Conservation (phyloP, 2,888 invertebrate genomes). For the Synanthedon andrenaeformis region DNA sequence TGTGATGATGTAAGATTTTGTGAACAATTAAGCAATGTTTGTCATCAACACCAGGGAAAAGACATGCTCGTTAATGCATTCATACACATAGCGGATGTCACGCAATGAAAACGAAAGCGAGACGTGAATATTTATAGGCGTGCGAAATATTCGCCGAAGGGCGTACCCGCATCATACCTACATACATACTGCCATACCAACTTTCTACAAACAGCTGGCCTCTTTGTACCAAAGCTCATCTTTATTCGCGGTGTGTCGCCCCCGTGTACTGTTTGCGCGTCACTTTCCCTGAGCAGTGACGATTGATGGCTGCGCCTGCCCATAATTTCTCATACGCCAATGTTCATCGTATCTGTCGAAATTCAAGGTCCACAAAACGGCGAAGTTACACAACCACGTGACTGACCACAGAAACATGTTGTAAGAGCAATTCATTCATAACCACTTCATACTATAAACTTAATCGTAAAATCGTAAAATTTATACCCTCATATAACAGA, state of each 20-base stretch:
- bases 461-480: too few relatives aligned
- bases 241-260: conserved; percentile 50
- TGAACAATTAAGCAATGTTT: conserved; percentile 52
- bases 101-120: conserved; percentile 63
- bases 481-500: too few relatives aligned
- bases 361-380: conserved; percentile 29
- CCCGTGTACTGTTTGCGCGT: conserved; percentile 25
- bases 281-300: conserved; percentile 44
- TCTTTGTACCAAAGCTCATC: conserved; percentile 57
- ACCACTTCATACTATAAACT: too few relatives aligned
- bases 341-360: conserved; percentile 17
- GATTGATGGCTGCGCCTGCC: conserved; percentile 9
- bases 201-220: conserved; percentile 58
- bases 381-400: neutral
- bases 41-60: conserved; percentile 29
- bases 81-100: conserved; percentile 32
- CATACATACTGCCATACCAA: conserved; percentile 21
- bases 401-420: too few relatives aligned
- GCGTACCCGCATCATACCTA: conserved; percentile 67
- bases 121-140: conserved; percentile 57
- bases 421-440: too few relatives aligned
- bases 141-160: conserved; percentile 66
- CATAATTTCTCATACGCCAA: neutral
- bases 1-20: conserved; percentile 42
- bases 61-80: conserved; percentile 14